Evolutionary conservation across 2,113 vertebrate genomes (phyloP).

Genomic region (Hiodon tergisus): DNA sequence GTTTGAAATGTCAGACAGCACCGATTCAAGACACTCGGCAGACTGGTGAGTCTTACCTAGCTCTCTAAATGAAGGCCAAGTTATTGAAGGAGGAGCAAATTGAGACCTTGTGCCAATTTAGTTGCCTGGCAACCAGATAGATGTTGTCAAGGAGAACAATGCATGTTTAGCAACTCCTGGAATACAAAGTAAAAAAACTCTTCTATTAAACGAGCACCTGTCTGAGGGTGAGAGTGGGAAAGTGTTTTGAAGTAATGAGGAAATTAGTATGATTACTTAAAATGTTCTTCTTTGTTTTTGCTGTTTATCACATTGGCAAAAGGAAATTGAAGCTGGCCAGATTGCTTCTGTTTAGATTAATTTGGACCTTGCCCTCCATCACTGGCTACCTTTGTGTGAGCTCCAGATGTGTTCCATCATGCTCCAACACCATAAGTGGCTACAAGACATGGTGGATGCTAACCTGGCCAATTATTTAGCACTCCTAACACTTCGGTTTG

Average conservation of each 20-base stretch:
- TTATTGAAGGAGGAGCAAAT: slow-evolving; percentile 39
- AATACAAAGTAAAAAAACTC: slow-evolving; percentile 46
- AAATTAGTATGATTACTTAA: slow-evolving; percentile 21
- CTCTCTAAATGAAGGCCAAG: slow-evolving; percentile 34
- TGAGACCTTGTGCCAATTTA: slow-evolving; percentile 42
- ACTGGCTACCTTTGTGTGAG: not conserved
- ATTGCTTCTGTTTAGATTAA: slow-evolving; percentile 33
- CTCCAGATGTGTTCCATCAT: too few relatives aligned
- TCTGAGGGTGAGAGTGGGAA: slow-evolving; percentile 37
- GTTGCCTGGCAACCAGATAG: slow-evolving; percentile 61
- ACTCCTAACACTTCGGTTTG: not conserved
- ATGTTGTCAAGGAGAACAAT: slow-evolving; percentile 51
- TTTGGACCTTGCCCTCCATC: not conserved
- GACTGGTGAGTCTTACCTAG: slow-evolving; percentile 21
- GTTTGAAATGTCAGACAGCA: slow-evolving; percentile 44
- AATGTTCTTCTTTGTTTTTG: not conserved
- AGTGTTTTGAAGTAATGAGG: slow-evolving; percentile 40
- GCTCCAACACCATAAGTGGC: not conserved
- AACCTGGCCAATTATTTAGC: not conserved
- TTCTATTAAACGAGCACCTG: slow-evolving; percentile 43
- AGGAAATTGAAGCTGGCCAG: too few relatives aligned
- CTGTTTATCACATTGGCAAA: not conserved
- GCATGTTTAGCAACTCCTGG: slow-evolving; percentile 38
- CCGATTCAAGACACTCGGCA: slow-evolving; percentile 39
- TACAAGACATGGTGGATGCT: not conserved